Base-by-base conservation (phyloP, 2,113 vertebrate genomes). In the Phocoena phocoena region DNA sequence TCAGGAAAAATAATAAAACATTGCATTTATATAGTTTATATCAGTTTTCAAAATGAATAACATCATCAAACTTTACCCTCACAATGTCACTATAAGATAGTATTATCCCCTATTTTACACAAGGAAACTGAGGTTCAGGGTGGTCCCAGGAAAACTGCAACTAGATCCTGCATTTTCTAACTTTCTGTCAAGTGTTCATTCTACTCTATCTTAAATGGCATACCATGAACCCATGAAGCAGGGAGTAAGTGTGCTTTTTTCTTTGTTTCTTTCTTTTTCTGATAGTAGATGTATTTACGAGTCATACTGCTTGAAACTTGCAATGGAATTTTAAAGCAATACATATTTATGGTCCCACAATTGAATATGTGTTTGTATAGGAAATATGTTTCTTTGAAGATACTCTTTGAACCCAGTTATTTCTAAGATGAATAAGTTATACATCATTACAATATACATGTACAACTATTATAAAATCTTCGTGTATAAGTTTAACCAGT, bases 301-400 rank as follows among this genome's bases (percentile, higher is more conserved):
- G 4, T 60, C n/a, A 50, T 84, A 73, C 3, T 60, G 5, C 33
- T 90, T 65, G 31, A n/a, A 76, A 71, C 33, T 74, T 17, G 7
- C 13, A 84, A 83, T 21, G 21, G 70, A 74, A 20, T 74, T 97
- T 31, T 79, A 91, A 94, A 86, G 63, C 36, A 88, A 92, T 71
- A 13, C 6, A 17, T 67, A 85, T 63, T 53, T 96, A 68, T 38
- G 84, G 17, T 44, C 17, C 26, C 2, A 70, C 18, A 89, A 31
- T 26, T 83, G 31, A 76, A 86, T 36, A 41, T 82, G 0, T 62
- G 12, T 94, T 91, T 92, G 74, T 6, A 47, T 80, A 28, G n/a
- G 76, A 83, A 77, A 77, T 71, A n/a, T 38, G 7, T 79, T 53
- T 83, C 10, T 84, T 41, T 88, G 23, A 77, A 86, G 10, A 74